Conservation (phyloP, 2,797 vertebrate genomes). For the Anabas testudineus region DNA sequence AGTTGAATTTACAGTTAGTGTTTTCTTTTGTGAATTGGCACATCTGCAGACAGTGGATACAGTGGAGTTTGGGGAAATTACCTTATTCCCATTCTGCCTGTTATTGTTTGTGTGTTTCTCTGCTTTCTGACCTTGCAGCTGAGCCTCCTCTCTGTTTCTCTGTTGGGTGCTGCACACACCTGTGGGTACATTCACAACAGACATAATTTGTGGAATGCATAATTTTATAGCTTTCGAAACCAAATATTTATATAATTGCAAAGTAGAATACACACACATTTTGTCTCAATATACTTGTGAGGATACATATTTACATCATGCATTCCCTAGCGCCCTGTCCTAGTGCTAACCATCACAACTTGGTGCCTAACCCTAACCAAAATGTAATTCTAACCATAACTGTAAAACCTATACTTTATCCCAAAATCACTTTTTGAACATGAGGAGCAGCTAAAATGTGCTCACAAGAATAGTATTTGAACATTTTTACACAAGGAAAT, state of each 20-base stretch:
- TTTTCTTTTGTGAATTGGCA: slow-evolving; percentile 34
- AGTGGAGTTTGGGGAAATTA: slow-evolving; percentile 49
- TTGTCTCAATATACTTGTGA: no score
- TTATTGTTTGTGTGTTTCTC: slow-evolving; percentile 58
- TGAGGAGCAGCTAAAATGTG: no score
- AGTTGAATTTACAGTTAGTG: slow-evolving; percentile 19
- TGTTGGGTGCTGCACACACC: slow-evolving; percentile 56
- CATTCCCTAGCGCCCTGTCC: no score
- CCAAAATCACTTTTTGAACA: no score
- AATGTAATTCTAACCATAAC: no score
- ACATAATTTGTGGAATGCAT: slow-evolving; percentile 34
- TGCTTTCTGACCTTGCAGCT: slow-evolving; percentile 71
- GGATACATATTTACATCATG: no score
- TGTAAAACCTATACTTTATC: no score
- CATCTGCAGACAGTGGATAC: slow-evolving; percentile 57
- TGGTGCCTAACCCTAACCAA: no score
- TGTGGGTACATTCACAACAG: slow-evolving; percentile 53
- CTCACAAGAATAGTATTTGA: no score
- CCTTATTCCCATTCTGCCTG: slow-evolving; percentile 56
- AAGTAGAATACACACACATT: not conserved
- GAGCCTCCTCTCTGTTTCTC: slow-evolving; percentile 58
- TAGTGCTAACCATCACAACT: no score
- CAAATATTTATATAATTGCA: slow-evolving; percentile 41
- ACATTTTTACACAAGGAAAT: no score
- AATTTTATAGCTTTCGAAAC: slow-evolving; percentile 14